Evolutionary conservation across 1,140 invertebrate species (phyloP).

Genomic region (Capitella teleta): DNA sequence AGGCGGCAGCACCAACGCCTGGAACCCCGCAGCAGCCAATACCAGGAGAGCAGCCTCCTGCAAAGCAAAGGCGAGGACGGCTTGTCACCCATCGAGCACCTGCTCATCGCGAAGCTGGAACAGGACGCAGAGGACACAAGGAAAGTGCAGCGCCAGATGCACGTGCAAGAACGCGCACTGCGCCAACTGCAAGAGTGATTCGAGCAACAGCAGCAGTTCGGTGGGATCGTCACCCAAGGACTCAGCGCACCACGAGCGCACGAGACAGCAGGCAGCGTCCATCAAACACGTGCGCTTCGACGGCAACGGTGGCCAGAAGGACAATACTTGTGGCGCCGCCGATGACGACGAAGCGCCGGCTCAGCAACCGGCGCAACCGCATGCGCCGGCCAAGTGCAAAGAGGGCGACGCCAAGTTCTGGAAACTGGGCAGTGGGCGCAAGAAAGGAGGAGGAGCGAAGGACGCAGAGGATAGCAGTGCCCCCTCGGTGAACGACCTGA

Average conservation of each 20-base stretch:
- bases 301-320: no score
- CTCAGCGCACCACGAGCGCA: no score
- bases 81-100: not conserved
- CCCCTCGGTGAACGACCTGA: no score
- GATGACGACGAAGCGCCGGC: no score
- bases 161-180: not conserved
- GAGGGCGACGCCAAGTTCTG: no score
- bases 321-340: no score
- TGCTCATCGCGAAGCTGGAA: not conserved
- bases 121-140: not conserved
- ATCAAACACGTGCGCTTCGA: not conserved
- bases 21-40: not conserved
- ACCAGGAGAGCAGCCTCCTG: not conserved
- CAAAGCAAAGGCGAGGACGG: not conserved
- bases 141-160: conserved; percentile 1
- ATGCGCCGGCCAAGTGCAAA: no score
- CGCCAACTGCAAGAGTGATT: not conserved
- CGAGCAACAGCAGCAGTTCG: not conserved
- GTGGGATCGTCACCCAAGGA: not conserved
- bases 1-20: not conserved
- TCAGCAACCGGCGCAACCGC: no score
- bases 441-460: no score
- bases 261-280: not conserved
- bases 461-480: no score
- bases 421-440: no score